Base-by-base conservation (phyloP, 1,140 invertebrate species). In the Cydia splendana region DNA sequence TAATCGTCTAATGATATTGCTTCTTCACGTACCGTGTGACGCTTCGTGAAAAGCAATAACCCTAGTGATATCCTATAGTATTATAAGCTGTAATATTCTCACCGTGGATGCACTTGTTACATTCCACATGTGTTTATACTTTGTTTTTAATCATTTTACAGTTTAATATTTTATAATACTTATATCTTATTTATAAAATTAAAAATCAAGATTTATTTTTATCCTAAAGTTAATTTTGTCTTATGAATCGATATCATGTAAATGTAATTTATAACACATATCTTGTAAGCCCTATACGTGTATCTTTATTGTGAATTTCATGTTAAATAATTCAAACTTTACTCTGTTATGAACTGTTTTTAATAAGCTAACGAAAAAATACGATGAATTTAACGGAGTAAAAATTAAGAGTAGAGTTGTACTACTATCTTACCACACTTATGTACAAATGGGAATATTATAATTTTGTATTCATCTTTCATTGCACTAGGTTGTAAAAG, bases 41-140 rank as follows among this genome's bases (percentile, higher is more conserved):
- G 34, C 34, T 42, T 4, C 38, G 0, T 69, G 65, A 34, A 18
- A 71, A 71, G 30, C 67, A 71, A 71, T 71, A 69, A 69, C 15
- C n/a, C 30, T 71, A 71, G 67, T 71, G 28, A 71, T 71, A 71
- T 71, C 10, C 34, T 15, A 18, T 71, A 71, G 67, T 71, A 71
- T 67, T 71, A 71, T 71, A 71, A 45, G 38, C 67, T 34, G 12
- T n/a, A 67, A 67, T 73, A 77, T 75, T 75, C 48, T 78, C 73
- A 77, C 78, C 48, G 81, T 80, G 81, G 79, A 80, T 79, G 77
- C 79, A 85, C 82, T 77, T 79, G 82, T 84, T 82, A 85, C 85
- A 85, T 86, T 86, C 81, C 85, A 81, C 81, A 57, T 74, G 75
- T 80, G 67, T 74, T 80, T 79, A 65, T 77, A 77, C 67, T 78